phyloP scores from a whole-genome alignment of 2,797 vertebrate species.

The Onychomys leucogaster region DNA sequence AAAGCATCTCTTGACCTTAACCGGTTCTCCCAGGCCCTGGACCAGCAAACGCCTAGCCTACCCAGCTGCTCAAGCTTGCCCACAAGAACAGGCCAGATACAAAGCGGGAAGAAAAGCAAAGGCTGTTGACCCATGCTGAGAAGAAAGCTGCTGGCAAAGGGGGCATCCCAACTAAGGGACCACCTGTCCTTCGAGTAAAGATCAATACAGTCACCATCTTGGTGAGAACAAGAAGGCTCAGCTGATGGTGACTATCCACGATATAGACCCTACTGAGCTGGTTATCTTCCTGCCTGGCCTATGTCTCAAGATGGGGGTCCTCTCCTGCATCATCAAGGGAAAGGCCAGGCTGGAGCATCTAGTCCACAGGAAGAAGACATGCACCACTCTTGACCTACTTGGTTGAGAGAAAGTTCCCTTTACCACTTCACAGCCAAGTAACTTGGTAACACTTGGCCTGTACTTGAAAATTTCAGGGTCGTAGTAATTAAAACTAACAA shows the following conservation, averaged over 20 bases:
- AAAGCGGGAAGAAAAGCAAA: neutral
- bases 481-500: slow-evolving; percentile 77
- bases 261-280: neutral
- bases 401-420: slow-evolving; percentile 14
- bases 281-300: neutral
- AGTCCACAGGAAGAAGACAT: neutral
- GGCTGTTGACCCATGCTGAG: neutral
- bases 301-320: neutral
- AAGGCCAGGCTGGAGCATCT: neutral
- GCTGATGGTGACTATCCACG: neutral
- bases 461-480: slow-evolving; percentile 66
- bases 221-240: neutral
- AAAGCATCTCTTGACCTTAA: neutral
- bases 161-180: neutral
- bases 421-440: slow-evolving; percentile 57
- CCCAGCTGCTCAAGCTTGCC: neutral
- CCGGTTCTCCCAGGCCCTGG: neutral
- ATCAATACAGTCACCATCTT: neutral
- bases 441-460: slow-evolving; percentile 58
- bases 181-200: neutral
- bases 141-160: neutral
- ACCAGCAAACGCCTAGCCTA: neutral
- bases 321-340: neutral
- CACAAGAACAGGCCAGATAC: neutral
- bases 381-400: slow-evolving; percentile 18